phyloP scores from a whole-genome alignment of 2,888 invertebrate species.

The Pseudococcus jackbeardsleyi region DNA sequence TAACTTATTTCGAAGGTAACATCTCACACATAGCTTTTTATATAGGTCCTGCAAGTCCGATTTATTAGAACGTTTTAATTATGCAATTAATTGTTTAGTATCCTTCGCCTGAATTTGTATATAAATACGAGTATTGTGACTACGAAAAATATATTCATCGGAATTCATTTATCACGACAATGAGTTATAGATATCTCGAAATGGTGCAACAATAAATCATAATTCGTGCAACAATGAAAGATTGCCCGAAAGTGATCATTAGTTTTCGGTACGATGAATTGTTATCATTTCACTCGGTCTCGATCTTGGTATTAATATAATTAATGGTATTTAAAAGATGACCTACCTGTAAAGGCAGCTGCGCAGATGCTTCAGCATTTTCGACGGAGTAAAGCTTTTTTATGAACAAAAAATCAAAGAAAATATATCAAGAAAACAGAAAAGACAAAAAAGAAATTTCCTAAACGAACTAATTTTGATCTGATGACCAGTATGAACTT shows the following conservation, averaged over 20 bases:
- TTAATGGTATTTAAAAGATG: not conserved
- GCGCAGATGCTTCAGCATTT: no score
- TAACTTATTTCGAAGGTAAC: conserved; percentile 37
- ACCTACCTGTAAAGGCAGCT: not conserved
- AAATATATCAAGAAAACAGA: no score
- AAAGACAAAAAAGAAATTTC: no score
- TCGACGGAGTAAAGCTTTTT: no score
- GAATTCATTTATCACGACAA: conserved; percentile 39
- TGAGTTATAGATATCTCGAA: not conserved
- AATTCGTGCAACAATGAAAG: conserved; percentile 48
- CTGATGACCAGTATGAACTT: no score
- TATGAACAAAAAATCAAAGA: no score
- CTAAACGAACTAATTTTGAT: no score
- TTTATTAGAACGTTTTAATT: not conserved
- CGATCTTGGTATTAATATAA: not conserved
- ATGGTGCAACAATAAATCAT: conserved; percentile 45
- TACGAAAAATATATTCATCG: conserved; percentile 14
- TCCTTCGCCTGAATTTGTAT: conserved; percentile 35
- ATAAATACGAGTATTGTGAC: not conserved
- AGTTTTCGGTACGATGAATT: conserved; percentile 6
- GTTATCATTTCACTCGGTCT: conserved; percentile 43
- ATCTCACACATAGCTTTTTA: not conserved
- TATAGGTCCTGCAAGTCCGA: not conserved
- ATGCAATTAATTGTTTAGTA: conserved; percentile 45
- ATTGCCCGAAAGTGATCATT: conserved; percentile 44